Base-by-base conservation (phyloP, 2,113 vertebrate genomes). In the Glaucomys volans region DNA sequence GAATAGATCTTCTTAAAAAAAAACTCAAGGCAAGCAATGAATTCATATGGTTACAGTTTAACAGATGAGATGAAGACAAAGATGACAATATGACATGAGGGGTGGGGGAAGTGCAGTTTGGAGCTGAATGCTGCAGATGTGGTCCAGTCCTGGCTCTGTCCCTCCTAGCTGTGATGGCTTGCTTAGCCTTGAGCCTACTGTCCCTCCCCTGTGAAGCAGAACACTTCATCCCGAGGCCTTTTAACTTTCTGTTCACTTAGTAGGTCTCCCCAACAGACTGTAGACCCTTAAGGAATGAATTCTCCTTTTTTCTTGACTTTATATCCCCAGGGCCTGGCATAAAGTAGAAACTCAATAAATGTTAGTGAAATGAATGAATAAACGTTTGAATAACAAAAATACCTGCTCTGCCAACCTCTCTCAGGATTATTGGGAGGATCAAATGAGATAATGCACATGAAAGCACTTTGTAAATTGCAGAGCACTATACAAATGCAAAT, bases 401-500 rank as follows among this genome's bases (percentile, higher is more conserved):
- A 97, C 96, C 97, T 97, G 96, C 97, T 94, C 96, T 67, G 20
- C 74, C 42, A 91, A 97, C 97, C 97, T 98, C 94, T 97, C 97
- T 95, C 96, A 95, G 97, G 95, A 97, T 98, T 97, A 97, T 95
- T 87, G 96, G 97, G 94, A 98, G 97, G 97, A 97, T 97, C 97
- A 97, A 97, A 97, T 97, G 97, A 97, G 97, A 98, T 97, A 98
- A 97, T 97, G 97, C 97, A 93, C 95, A 94, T 90, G 97, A 96
- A 98, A 96, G 97, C 96, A 95, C 92, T 98, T 97, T 96, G 97
- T 97, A 97, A 98, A 97, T 97, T 97, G 97, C 96, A 95, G 97
- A 97, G 97, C 90, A 84, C 96, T 87, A 98, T 97, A 98, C 97
- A 98, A 97, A 98, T 98, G 97, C 96, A 98, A 98, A 98, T 98